A percentile compares a stretch with the other conserved stretches of the same genome.
These are phyloP conservation scores for Hylomyscus alleni DNA, from an alignment of 2,797 vertebrate species.

Conservation along the genomic window DNA sequence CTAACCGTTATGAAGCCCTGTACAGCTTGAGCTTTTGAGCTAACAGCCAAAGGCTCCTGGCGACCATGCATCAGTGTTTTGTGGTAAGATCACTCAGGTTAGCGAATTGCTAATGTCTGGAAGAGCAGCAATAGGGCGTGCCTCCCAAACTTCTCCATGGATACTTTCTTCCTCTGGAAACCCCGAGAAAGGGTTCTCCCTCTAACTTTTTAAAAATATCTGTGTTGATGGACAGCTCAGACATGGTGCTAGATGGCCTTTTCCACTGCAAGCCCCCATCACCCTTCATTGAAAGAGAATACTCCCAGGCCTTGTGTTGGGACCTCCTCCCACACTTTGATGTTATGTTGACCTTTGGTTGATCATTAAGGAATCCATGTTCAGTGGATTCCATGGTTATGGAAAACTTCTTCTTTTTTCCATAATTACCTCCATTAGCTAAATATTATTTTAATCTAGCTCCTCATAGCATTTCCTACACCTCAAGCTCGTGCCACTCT, in stretches of 20 bases:
- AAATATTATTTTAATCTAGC: neutral
- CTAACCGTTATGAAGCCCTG: neutral
- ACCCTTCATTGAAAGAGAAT: no score
- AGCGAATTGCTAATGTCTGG: neutral
- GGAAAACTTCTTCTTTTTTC: neutral
- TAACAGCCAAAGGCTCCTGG: neutral
- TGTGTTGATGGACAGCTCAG: neutral
- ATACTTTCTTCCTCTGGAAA: neutral
- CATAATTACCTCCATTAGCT: neutral
- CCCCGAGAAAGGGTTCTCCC: neutral
- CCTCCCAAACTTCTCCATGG: neutral
- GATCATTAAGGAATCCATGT: neutral
- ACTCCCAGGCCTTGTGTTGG: neutral
- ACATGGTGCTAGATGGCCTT: neutral
- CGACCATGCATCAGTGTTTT: neutral
- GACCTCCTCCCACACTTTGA: neutral
- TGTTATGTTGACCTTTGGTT: neutral
- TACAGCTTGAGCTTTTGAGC: conserved; percentile 8
- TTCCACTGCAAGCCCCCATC: neutral
- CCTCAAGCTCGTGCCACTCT: no score
- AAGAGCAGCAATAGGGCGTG: neutral
- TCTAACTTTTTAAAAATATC: neutral
- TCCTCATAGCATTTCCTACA: neutral
- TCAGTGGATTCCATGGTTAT: neutral
- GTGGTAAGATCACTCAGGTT: neutral